These are phyloP conservation scores for Drosophila subquinaria DNA, from an alignment of 2,888 invertebrate genomes.

Conservation along the genomic window DNA sequence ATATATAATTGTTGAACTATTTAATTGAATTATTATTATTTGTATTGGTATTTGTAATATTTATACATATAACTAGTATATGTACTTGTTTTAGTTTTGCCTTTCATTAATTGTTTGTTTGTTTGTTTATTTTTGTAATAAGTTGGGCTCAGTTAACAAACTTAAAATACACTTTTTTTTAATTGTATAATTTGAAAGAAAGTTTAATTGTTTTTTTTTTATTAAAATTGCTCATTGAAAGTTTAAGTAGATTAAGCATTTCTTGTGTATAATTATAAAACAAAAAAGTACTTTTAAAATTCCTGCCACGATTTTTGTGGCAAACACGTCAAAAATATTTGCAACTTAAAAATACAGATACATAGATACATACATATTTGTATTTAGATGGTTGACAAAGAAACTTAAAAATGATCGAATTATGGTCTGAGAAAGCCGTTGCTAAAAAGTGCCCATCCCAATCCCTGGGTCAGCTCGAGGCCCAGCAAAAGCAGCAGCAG, in stretches of 20 bases:
- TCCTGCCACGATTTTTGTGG: constrained; percentile 28
- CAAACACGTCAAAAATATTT: constrained; percentile 30
- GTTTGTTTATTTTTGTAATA: constrained; percentile 19
- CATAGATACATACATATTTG: constrained; percentile 2
- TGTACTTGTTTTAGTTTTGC: constrained; percentile 13
- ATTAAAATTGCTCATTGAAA: constrained; percentile 43
- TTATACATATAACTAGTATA: constrained; percentile 21
- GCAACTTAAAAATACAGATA: not conserved
- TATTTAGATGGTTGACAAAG: constrained; percentile 10
- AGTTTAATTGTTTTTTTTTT: not conserved
- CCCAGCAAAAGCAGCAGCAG: constrained; percentile 68
- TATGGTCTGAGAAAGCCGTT: constrained; percentile 29
- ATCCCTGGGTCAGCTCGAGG: constrained; percentile 58
- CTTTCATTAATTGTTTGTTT: constrained; percentile 15
- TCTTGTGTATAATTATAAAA: constrained; percentile 40
- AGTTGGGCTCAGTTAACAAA: constrained; percentile 36
- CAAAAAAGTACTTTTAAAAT: constrained; percentile 47
- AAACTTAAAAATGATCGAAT: constrained; percentile 14
- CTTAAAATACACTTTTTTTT: constrained; percentile 25
- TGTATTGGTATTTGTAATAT: constrained; percentile 49
- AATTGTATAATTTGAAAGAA: constrained; percentile 25
- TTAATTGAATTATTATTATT: constrained; percentile 67
- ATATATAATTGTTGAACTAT: constrained; percentile 76
- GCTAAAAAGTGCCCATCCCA: constrained; percentile 33
- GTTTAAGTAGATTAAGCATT: constrained; percentile 70